phyloP scores from a whole-genome alignment of 1,140 invertebrate species.

The Charaxes varanes region DNA sequence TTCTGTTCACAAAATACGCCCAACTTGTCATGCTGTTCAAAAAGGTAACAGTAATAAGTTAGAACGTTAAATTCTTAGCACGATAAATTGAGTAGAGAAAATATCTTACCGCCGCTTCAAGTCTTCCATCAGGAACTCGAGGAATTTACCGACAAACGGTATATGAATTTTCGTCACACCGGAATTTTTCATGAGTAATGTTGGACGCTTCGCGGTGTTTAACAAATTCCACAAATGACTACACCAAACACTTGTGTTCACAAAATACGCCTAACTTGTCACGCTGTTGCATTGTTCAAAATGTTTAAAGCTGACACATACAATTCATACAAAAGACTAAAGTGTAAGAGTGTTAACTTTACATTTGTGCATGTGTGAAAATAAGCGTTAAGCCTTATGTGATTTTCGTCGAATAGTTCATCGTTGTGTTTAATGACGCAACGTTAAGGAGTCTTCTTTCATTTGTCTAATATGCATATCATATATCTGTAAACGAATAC shows the following conservation, averaged over 20 bases:
- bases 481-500: no score
- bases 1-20: conserved; percentile 22
- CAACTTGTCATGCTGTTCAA: conserved; percentile 18
- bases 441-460: no score
- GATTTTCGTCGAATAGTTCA: no score
- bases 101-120: conserved; percentile 23
- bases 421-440: no score
- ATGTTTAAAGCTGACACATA: conserved; percentile 13
- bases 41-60: no score
- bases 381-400: no score
- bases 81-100: no score
- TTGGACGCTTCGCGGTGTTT: conserved; percentile 5
- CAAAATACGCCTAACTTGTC: conserved; percentile 20
- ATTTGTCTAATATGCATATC: no score
- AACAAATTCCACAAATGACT: conserved; percentile 15
- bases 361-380: no score
- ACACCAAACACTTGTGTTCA: conserved; percentile 27
- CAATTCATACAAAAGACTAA: no score
- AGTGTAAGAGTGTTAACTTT: no score
- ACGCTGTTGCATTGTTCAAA: conserved; percentile 15
- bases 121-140: conserved; percentile 28
- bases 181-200: conserved; percentile 18
- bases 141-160: conserved; percentile 27
- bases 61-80: no score
- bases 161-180: conserved; percentile 20